Percentiles rank a stretch among this genome's conserved stretches.
These are phyloP conservation scores for Crax fasciolata DNA, from an alignment of 2,797 vertebrate genomes.

Conservation along the genomic window DNA sequence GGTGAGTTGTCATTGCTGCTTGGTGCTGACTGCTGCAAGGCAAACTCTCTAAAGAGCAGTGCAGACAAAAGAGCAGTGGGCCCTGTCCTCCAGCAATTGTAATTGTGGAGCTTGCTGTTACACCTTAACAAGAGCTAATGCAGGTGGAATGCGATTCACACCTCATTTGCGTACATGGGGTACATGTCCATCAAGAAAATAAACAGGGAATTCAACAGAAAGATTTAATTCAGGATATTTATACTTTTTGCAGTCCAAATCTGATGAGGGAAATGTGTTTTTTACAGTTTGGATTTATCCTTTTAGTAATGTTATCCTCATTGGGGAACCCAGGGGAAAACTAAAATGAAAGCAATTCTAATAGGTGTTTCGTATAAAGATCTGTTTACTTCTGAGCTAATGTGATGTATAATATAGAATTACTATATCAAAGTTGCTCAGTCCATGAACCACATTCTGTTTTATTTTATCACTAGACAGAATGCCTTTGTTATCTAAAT, in stretches of 20 bases:
- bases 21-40: fast-evolving
- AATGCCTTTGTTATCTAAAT: neutral
- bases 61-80: neutral
- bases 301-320: neutral
- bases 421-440: neutral
- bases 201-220: neutral
- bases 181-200: neutral
- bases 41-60: neutral
- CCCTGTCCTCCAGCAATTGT: neutral
- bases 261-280: neutral
- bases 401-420: neutral
- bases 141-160: neutral
- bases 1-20: neutral
- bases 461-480: neutral
- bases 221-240: neutral
- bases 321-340: neutral
- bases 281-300: neutral
- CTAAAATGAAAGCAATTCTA: neutral
- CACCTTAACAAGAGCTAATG: neutral
- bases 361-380: neutral
- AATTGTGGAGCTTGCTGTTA: neutral
- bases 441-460: neutral
- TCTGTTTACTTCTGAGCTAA: neutral
- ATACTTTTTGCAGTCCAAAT: neutral
- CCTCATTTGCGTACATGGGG: neutral